Base-by-base conservation (phyloP, 1,140 invertebrate genomes). In the Mizuhopecten yessoensis region DNA sequence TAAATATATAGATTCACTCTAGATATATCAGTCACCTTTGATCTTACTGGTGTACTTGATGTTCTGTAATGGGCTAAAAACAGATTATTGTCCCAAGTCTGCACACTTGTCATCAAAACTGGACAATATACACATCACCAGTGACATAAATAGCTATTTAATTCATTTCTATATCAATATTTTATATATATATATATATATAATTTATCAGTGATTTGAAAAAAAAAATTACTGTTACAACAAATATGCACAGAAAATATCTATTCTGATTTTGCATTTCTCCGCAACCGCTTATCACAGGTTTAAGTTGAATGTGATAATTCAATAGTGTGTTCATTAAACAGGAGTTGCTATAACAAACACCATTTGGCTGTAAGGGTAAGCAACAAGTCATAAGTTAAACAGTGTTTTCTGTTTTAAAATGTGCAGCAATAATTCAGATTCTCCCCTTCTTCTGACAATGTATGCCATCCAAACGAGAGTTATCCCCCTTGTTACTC, bases 1-100 rank as follows among this genome's bases (percentile, higher is more conserved):
- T 75, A 75, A n/a, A 75, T 75, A 75, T 29, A 75, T 29, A 75
- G 57, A 75, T 75, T 29, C 57, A 75, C 57, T 75, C 57, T 75
- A 75, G 23, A 3, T 75, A 75, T 75, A 75, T 7, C 7, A 1
- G n/a, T 75, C 23, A 75, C 23, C 23, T 29, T 75, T 29, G 23
- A 29, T 75, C 9, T 29, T 29, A 13, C 5, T 3, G n/a, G n/a
- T 75, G 57, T 29, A 75, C 57, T 39, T 39, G 36, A 5, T 39
- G 36, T 13, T 39, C 36, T 75, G 57, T 75, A 75, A 3, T 75
- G 57, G 57, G 57, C 57, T 9, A 75, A 75, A 75, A 75, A 75
- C 57, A 7, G 23, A 29, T 75, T 75, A 75, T 49, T 75, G 57
- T 75, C 29, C n/a, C 9, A 75, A 75, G 17, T 75, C 57, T 29